Evolutionary conservation across 2,888 invertebrate genomes (phyloP).

Genomic region (Caenorhabditis sp.): DNA sequence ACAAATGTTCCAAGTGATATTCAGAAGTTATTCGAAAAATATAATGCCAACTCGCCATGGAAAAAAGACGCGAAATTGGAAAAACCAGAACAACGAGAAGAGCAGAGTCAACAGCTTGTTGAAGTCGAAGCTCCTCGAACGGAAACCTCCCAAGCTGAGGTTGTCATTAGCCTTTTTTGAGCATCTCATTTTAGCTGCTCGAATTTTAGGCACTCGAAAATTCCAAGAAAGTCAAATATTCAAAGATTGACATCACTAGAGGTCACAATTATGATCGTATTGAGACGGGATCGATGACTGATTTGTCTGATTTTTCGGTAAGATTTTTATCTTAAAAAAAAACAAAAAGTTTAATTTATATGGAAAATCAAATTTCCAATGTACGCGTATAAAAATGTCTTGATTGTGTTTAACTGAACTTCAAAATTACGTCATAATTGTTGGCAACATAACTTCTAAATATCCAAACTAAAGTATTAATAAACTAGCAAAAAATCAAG

Average conservation of each 20-base stretch:
- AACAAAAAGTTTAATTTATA: background rate
- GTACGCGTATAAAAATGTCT: no score
- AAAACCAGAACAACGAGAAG: background rate
- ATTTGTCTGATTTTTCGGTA: constrained; percentile 3
- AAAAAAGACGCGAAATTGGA: background rate
- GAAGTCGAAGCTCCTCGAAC: background rate
- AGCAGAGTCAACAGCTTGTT: background rate
- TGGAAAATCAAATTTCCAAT: no score
- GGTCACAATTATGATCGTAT: background rate
- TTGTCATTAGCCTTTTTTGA: background rate
- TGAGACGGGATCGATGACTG: constrained; percentile 3
- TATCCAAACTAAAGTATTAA: no score
- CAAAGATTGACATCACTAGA: background rate
- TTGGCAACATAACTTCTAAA: no score
- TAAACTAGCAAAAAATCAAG: no score
- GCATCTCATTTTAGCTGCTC: background rate
- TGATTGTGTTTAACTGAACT: no score
- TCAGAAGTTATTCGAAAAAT: background rate
- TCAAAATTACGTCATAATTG: no score
- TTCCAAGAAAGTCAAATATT: background rate
- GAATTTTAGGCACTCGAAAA: background rate
- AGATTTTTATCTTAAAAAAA: background rate
- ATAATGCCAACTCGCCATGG: background rate
- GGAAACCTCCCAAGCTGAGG: background rate
- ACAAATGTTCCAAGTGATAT: background rate